Evolutionary conservation across 1,140 invertebrate genomes (phyloP), one percentile per base, ranked within the genome.

Genomic region (Ceratina calcarata): DNA sequence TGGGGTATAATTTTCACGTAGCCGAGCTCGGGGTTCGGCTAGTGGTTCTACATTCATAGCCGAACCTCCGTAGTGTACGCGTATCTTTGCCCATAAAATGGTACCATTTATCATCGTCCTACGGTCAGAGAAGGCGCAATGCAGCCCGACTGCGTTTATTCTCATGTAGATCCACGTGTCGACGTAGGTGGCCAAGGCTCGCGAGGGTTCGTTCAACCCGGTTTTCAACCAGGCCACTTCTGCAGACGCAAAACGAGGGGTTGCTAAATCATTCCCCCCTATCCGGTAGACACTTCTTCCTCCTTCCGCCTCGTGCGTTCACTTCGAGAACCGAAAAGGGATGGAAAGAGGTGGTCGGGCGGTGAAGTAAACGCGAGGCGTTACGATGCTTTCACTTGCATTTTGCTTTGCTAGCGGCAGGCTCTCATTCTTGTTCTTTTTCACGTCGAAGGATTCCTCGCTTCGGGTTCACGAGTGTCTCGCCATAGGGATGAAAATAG

Each of bases 1-100:
- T 77, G 82, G 72, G 70, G 58, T 80, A 84, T 85, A 84, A 85
- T 84, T 81, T 84, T 84, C 82, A 65, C 67, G 69, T 60, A 12
- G 76, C 32, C 13, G 71, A 16, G 51, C 27, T 24, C 16, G 64
- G 22, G 45, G 65, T 55, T 27, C 51, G 80, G 20, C 49, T 15
- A 45, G 20, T 15, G 57, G 51, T 37, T 3, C n/a, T 24, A 6
- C 18, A 37, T 69, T 69, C 65, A 53, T 68, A 22, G 24, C 8
- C 32, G 2, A 6, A 37, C 32, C 32, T 2, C 20, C 64, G 18
- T 32, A 74, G 65, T 68, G 72, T 71, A 80, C 55, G 68, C 67
- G 45, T 75, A 82, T 27, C 61, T 66, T 32, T 61, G 58, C 12
- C 62, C 77, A 73, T 83, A 83, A 85, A 85, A 86, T 67, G 73